Conservation (phyloP, 2,113 vertebrate species). For the Siniperca knerii region DNA sequence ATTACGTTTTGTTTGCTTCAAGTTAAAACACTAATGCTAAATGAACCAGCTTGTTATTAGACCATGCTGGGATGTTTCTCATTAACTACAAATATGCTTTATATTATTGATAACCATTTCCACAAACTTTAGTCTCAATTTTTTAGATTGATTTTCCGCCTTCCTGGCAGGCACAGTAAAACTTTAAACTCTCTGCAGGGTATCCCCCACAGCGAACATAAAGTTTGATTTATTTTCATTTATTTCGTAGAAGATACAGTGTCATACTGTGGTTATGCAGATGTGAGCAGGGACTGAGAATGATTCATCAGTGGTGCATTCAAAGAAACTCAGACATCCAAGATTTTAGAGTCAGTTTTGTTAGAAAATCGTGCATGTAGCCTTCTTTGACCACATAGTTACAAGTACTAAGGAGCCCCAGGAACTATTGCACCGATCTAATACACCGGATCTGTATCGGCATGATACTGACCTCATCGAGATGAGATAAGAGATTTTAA, state of each 20-base stretch:
- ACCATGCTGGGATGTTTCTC: background rate
- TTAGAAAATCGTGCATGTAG: background rate
- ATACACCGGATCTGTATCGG: too few relatives aligned
- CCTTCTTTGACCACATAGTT: too few relatives aligned
- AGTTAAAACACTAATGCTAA: background rate
- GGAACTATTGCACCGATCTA: background rate
- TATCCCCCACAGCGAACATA: background rate
- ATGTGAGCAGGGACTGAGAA: background rate
- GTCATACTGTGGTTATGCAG: conserved; percentile 1
- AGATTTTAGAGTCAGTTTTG: background rate
- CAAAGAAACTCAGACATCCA: background rate
- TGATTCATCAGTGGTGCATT: background rate
- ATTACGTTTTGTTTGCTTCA: background rate
- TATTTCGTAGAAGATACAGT: background rate
- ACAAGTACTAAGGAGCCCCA: too few relatives aligned
- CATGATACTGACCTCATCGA: background rate
- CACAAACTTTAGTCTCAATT: background rate
- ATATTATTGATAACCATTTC: background rate
- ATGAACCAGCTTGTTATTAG: background rate
- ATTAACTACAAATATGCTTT: conserved; percentile 4
- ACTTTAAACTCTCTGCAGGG: conserved; percentile 5
- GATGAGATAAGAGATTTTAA: too few relatives aligned
- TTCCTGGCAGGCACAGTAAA: background rate
- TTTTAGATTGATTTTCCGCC: background rate
- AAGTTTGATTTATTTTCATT: conserved; percentile 18